Evolutionary conservation across 2,888 invertebrate genomes (phyloP), one percentile per base, ranked within the genome.

Genomic region (Agonopterix subpropinquella): DNA sequence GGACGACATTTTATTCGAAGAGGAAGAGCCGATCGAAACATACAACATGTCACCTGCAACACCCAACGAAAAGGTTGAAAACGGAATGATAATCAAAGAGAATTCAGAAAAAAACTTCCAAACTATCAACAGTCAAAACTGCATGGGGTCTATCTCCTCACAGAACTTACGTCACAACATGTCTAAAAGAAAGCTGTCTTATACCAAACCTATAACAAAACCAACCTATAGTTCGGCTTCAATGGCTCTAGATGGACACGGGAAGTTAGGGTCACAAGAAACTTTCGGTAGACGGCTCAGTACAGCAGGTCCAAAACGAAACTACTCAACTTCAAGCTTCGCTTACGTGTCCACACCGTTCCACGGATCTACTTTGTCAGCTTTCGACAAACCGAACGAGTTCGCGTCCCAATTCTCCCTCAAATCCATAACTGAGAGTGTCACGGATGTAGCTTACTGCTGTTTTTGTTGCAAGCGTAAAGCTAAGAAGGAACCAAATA

Each of bases 291-390:
- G 83, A 0, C 65, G 77, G 28, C 50, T 80, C 0, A 85, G 85
- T 41, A 28, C 69, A 0, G 71, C 71, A 43, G 62, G 79, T 52
- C 92, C 92, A 1, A 91, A 89, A 61, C 89, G 92, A 37, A 94
- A 92, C 15, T 92, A 93, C 8, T 95, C 95, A 0, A 93, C 93
- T 0, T 94, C 95, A 4, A 95, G 95, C 46, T 95, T 96, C 62
- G 93, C 95, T 41, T 95, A 96, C 64, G 91, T 96, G 0, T 93
- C 94, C 8, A 96, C 96, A 0, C 94, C 95, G 0, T 95, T 95
- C 74, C 95, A 96, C 64, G 96, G 96, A 0, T 95, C 95, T 37
- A 95, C 95, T 0, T 65, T 96, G 0, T 94, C 95, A 0, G 91
- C 91, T 0, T 90, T 95, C 57, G 93, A 95, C 39, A 91, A 92